Evolutionary conservation across 2,113 vertebrate species (phyloP).

Genomic region (Hoplias malabaricus): DNA sequence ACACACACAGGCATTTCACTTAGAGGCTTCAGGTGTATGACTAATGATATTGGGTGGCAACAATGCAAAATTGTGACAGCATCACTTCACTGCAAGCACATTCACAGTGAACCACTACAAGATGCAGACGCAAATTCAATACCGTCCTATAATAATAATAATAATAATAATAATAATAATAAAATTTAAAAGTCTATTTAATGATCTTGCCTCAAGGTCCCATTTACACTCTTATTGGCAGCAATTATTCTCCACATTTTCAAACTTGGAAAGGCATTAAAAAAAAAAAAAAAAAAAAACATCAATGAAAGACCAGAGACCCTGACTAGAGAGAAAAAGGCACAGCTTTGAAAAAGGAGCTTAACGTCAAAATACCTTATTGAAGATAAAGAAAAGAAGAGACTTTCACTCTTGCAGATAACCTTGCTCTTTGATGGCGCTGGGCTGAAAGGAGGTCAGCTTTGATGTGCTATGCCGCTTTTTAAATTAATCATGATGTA

Average conservation of each 20-base stretch:
- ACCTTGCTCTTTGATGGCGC: slow-evolving; percentile 41
- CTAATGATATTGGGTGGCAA: slow-evolving; percentile 2
- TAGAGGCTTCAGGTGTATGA: background rate
- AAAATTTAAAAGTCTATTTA: too few species aligned
- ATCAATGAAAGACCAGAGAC: slow-evolving; percentile 21
- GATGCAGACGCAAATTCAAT: background rate
- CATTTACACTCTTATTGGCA: background rate
- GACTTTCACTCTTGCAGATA: slow-evolving; percentile 49
- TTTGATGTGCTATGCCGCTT: slow-evolving; percentile 44
- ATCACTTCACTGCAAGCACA: background rate
- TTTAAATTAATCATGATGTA: slow-evolving; percentile 46
- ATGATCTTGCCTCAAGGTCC: background rate
- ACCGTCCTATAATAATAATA: background rate
- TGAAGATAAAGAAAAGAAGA: slow-evolving; percentile 30
- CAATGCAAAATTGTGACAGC: background rate
- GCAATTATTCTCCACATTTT: background rate
- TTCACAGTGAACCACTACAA: background rate
- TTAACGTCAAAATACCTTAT: slow-evolving; percentile 37
- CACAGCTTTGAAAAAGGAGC: slow-evolving; percentile 22
- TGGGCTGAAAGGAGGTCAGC: slow-evolving; percentile 45
- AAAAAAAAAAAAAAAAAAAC: slow-evolving; percentile 31
- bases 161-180: background rate
- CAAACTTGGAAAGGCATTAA: background rate
- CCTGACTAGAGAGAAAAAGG: slow-evolving; percentile 1
- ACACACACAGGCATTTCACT: slow-evolving; percentile 19